Evolutionary conservation across 2,113 vertebrate species (phyloP).

Genomic region (Thinocorus orbignyianus): DNA sequence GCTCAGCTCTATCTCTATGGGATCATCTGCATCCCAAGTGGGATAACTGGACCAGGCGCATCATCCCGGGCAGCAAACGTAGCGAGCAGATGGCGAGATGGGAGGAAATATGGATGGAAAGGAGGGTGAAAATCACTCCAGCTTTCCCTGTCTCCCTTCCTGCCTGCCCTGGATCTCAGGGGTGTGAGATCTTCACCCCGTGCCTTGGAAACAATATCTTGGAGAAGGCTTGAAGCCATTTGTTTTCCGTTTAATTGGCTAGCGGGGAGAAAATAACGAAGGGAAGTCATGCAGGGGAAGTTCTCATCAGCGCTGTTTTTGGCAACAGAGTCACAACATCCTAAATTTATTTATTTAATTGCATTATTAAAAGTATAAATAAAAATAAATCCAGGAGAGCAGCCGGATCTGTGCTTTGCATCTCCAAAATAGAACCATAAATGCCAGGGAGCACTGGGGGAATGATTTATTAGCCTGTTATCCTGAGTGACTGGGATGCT

Average conservation of each 20-base stretch:
- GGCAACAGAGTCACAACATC: constrained; percentile 46
- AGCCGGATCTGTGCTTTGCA: constrained; percentile 61
- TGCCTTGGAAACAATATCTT: background rate
- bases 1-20: background rate
- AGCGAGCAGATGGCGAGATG: background rate
- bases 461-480: constrained; percentile 81
- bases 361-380: constrained; percentile 75
- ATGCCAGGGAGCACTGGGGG: constrained; percentile 69
- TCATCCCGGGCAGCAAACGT: background rate
- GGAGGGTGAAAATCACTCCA: background rate
- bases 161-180: background rate
- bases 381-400: constrained; percentile 67
- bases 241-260: constrained; percentile 50
- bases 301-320: constrained; percentile 43
- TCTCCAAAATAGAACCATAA: constrained; percentile 75
- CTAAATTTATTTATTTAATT: constrained; percentile 58
- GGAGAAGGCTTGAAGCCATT: background rate
- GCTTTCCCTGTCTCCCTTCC: background rate
- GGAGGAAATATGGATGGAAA: background rate
- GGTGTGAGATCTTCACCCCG: background rate
- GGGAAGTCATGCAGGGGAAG: constrained; percentile 38
- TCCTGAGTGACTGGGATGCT: constrained; percentile 77
- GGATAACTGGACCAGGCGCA: background rate
- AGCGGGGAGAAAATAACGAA: constrained; percentile 39
- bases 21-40: background rate